These are phyloP conservation scores for Drosophila trichaetosa DNA, from an alignment of 2,888 invertebrate genomes.

Conservation along the genomic window DNA sequence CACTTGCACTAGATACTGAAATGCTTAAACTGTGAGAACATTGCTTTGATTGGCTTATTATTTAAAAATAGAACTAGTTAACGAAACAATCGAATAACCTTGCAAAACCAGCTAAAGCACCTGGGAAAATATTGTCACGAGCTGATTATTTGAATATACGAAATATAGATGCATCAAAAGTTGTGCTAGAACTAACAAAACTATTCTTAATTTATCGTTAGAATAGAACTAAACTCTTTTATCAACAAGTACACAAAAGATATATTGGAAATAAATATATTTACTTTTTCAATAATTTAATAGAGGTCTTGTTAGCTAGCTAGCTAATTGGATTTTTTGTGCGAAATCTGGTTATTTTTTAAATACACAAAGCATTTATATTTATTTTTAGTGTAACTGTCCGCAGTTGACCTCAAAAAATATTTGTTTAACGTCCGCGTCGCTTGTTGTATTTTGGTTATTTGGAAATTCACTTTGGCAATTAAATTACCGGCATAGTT, in stretches of 20 bases:
- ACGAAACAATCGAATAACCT: constrained; percentile 39
- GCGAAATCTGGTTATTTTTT: neutral
- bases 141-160: neutral
- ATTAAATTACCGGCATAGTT: constrained; percentile 49
- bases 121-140: constrained; percentile 17
- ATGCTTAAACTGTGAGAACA: constrained; percentile 42
- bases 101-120: constrained; percentile 16
- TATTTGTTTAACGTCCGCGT: constrained; percentile 27
- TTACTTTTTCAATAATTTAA: neutral
- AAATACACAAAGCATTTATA: constrained; percentile 16
- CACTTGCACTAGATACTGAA: constrained; percentile 38
- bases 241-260: neutral
- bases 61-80: constrained; percentile 12
- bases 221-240: neutral
- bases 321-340: neutral
- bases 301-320: neutral
- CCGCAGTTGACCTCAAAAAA: constrained; percentile 34
- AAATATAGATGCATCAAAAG: neutral
- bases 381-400: constrained; percentile 13
- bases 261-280: neutral
- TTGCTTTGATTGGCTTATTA: constrained; percentile 5
- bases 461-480: constrained; percentile 44
- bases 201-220: neutral
- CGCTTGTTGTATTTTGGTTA: constrained; percentile 32
- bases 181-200: neutral